Evolutionary conservation across 2,113 vertebrate species (phyloP), one percentile per base, ranked within the genome.

Genomic region (Gymnarchus niloticus): DNA sequence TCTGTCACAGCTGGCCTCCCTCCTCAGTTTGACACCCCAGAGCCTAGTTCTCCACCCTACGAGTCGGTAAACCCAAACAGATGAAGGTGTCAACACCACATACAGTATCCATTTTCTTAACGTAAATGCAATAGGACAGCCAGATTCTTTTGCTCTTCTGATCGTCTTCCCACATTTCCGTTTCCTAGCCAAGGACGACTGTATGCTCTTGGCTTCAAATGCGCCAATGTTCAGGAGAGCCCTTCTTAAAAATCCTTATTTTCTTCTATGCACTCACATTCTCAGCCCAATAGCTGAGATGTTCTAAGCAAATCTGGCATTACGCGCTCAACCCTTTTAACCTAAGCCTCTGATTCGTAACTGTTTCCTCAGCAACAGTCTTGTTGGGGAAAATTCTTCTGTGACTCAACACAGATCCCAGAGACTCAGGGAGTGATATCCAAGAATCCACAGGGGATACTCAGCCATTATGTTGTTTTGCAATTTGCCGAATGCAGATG

Each of bases 141-240:
- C 46, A 56, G 61, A n/a, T 80, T 87, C 6, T 21, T 56, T 52
- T 37, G 25, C 23, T 81, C 82, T 9, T 84, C 80, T 54, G 61
- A 82, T 86, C 65, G 19, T 28, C 81, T 84, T 78, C 19, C 80
- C 25, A 28, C 37, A 78, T 48, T 81, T 78, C 61, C 80, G 56
- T 78, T 41, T n/a, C 37, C 28, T n/a, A 23, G 41, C 78, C 61
- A 77, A 85, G 84, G 52, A 33, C 46, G 59, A 83, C 54, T 19
- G 84, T 87, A 87, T 52, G 23, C 44, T 48, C 76, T n/a, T n/a
- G 37, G 87, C 76, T 52, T 86, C 56, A 80, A 86, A 84, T 87
- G 65, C 69, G 86, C 77, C 85, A 48, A 81, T 25, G 65, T 86
- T 52, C 51, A 21, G 41, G 28, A 5, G 65, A 28, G 57, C 41